These are phyloP conservation scores for Poeciliopsis presidionis DNA, from an alignment of 2,797 vertebrate species.

Conservation along the genomic window DNA sequence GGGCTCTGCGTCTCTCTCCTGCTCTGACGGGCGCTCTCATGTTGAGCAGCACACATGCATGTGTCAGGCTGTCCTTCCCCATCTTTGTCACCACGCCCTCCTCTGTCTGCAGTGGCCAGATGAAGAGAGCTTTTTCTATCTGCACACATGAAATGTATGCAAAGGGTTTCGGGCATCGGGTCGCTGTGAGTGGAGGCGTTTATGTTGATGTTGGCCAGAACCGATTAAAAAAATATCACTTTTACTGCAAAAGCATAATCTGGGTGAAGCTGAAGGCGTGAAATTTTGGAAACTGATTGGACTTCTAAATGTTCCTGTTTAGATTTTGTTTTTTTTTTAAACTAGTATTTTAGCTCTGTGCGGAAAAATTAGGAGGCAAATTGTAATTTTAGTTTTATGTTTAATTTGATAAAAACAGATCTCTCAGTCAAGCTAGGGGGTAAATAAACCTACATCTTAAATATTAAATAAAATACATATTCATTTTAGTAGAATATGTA, in stretches of 20 bases:
- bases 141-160: constrained; percentile 12
- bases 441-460: background rate
- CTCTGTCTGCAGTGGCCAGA: constrained; percentile 54
- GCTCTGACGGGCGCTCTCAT: constrained; percentile 3
- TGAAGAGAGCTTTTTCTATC: constrained; percentile 16
- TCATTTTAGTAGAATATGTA: too few species aligned
- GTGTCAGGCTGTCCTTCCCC: constrained; percentile 46
- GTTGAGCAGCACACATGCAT: constrained; percentile 34
- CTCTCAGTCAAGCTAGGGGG: background rate
- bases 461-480: background rate
- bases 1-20: background rate
- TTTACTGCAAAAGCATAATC: background rate
- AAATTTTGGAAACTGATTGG: background rate
- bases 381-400: background rate
- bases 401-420: background rate
- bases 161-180: background rate
- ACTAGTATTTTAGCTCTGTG: background rate
- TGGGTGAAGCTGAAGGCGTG: background rate
- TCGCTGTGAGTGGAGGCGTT: constrained; percentile 3
- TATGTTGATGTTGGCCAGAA: constrained; percentile 12
- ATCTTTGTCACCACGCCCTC: constrained; percentile 53
- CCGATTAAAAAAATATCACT: background rate
- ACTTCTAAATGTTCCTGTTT: background rate
- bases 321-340: background rate
- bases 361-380: background rate